phyloP scores from a whole-genome alignment of 2,797 vertebrate genomes.

The Enteromius viviparus region DNA sequence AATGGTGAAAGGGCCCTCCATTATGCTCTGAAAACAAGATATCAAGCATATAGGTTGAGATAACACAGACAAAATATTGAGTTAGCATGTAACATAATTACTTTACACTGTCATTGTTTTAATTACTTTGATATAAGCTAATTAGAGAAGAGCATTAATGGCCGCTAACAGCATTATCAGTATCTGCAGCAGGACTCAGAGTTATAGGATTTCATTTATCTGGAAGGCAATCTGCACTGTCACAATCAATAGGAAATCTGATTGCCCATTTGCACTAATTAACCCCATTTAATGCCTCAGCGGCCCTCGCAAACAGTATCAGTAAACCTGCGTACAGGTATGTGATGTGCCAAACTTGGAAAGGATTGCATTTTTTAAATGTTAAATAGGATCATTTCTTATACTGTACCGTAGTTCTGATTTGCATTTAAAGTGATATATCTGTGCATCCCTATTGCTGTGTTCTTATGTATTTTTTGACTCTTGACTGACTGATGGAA shows the following conservation, averaged over 20 bases:
- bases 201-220: constrained; percentile 64
- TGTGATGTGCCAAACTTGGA: background rate
- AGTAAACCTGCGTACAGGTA: constrained; percentile 14
- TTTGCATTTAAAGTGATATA: constrained; percentile 29
- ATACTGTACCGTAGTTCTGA: constrained; percentile 3
- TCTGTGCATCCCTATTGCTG: constrained; percentile 3
- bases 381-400: constrained; percentile 9
- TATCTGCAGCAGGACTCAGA: constrained; percentile 43
- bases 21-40: constrained; percentile 11
- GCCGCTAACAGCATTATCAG: constrained; percentile 46
- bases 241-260: constrained; percentile 62
- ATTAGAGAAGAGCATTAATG: constrained; percentile 56
- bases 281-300: constrained; percentile 61
- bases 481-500: constrained; percentile 45
- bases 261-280: constrained; percentile 60
- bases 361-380: background rate
- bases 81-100: constrained; percentile 53
- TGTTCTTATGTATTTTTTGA: constrained; percentile 1
- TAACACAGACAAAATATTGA: constrained; percentile 31
- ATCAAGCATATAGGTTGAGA: constrained; percentile 30
- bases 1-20: background rate
- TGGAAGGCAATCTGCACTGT: constrained; percentile 59
- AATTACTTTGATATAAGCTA: constrained; percentile 61
- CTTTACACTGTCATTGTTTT: constrained; percentile 51
- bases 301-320: constrained; percentile 42